Base-by-base conservation (phyloP, 2,797 vertebrate genomes). In the Philypnodon macrostomus region DNA sequence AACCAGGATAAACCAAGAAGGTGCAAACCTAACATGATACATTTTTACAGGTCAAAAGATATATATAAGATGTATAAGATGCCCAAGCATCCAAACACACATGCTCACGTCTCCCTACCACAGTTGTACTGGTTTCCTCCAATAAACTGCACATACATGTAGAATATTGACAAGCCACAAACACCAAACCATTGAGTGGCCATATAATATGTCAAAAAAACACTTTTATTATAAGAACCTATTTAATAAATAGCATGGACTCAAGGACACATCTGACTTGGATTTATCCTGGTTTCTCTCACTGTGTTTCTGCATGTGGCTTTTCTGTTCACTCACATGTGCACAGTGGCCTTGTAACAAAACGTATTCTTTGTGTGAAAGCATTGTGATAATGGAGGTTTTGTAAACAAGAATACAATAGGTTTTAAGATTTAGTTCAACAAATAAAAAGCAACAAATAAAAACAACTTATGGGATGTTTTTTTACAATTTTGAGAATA, bases 241-340 rank as follows among this genome's bases (percentile, higher is more conserved):
- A 32, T 75, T 71, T 73, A 58, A 72, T 79, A 80, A 79, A 79
- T 79, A 59, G 56, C 73, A 66, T 71, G 73, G 67, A 75, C 76
- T 73, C 73, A 77, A 64, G 53, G 64, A 78, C 55, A 30, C 62
- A 73, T 72, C n/a, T 62, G 61, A 73, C 63, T 53, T 58, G 85
- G 85, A 80, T 87, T 90, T 92, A 89, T 90, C 69, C 70, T 74
- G 83, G 79, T 64, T 81, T 77, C 83, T 80, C 85, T 89, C 52
- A 36, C 27, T 45, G 63, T 58, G 56, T 63, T 58, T 63, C 41
- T 55, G 57, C 29, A 30, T 66, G 50, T 64, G 63, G 37, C 51
- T 27, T 42, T 42, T n/a, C 39, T 42, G n/a, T 27, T 42, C 13
- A 27, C 39, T 15, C 2, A 41, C 23, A 18, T 29, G 17, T 31